These are phyloP conservation scores for Eubasilissa regina DNA, from an alignment of 1,140 invertebrate genomes.

Conservation along the genomic window DNA sequence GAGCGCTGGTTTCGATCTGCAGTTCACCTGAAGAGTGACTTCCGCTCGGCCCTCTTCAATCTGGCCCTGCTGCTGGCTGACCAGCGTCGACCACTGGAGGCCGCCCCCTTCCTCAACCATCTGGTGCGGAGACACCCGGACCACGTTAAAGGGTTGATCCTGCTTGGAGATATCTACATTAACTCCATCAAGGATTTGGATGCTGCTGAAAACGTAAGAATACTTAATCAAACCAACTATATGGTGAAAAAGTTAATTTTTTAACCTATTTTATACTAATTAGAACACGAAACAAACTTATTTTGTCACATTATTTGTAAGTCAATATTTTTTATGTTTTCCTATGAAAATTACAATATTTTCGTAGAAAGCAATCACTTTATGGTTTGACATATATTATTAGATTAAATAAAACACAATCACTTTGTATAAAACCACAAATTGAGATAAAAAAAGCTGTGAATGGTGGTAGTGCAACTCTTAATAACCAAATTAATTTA, in stretches of 20 bases:
- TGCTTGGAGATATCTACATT: slow-evolving; percentile 97
- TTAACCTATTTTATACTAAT: not conserved
- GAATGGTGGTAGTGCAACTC: too few relatives aligned
- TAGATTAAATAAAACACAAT: too few relatives aligned
- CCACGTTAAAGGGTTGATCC: slow-evolving; percentile 94
- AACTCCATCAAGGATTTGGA: slow-evolving; percentile 96
- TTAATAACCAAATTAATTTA: too few relatives aligned
- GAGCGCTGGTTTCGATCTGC: slow-evolving; percentile 92
- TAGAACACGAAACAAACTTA: too few relatives aligned
- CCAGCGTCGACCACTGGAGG: slow-evolving; percentile 89
- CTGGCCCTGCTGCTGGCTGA: slow-evolving; percentile 92
- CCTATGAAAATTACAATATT: too few relatives aligned
- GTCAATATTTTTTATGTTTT: too few relatives aligned
- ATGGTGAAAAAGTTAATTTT: not conserved
- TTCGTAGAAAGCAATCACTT: too few relatives aligned
- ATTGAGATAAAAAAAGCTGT: too few relatives aligned
- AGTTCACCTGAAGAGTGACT: slow-evolving; percentile 87
- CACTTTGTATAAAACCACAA: too few relatives aligned
- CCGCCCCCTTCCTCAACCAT: slow-evolving; percentile 93
- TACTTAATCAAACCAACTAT: not conserved
- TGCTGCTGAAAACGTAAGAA: slow-evolving; percentile 88
- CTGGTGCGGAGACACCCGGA: slow-evolving; percentile 93
- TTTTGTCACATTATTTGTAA: too few relatives aligned
- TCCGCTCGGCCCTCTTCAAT: slow-evolving; percentile 95
- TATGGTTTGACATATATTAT: too few relatives aligned